A percentile compares a stretch with the other conserved stretches of the same genome.
phyloP scores from a whole-genome alignment of 2,113 vertebrate genomes.

The Gallinago jamesoni region DNA sequence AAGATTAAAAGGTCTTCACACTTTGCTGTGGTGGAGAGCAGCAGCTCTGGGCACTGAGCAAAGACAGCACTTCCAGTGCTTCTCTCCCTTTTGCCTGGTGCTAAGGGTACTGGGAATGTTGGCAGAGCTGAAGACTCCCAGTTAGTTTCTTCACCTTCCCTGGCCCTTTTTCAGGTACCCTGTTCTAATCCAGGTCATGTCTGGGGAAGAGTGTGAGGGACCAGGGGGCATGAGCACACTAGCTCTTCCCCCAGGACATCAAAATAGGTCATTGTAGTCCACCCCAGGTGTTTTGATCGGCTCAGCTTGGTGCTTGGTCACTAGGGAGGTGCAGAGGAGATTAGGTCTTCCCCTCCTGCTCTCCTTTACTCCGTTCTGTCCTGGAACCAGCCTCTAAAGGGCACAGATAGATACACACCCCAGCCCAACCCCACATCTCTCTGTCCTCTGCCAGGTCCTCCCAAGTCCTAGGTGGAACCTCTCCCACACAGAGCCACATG shows the following conservation, averaged over 20 bases:
- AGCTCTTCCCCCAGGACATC: background rate
- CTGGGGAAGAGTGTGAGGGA: background rate
- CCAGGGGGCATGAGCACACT: background rate
- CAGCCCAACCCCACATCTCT: fast-evolving
- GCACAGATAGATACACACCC: background rate
- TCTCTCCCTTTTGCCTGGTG: background rate
- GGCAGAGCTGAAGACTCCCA: background rate
- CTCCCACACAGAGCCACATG: background rate
- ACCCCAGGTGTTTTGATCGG: fast-evolving
- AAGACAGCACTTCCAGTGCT: background rate
- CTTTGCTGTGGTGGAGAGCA: background rate
- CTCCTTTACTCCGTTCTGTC: background rate
- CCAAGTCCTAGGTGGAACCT: background rate
- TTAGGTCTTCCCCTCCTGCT: fast-evolving
- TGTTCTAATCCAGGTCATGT: background rate
- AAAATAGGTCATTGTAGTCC: background rate
- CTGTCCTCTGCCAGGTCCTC: background rate
- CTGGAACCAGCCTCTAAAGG: background rate
- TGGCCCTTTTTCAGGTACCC: background rate
- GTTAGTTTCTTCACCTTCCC: background rate
- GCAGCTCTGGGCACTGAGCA: background rate
- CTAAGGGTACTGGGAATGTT: background rate
- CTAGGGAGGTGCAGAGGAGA: background rate
- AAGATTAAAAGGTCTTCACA: background rate
- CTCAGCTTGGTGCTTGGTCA: background rate